Evolutionary conservation across 2,888 invertebrate species (phyloP).

Genomic region (Eledone cirrhosa): DNA sequence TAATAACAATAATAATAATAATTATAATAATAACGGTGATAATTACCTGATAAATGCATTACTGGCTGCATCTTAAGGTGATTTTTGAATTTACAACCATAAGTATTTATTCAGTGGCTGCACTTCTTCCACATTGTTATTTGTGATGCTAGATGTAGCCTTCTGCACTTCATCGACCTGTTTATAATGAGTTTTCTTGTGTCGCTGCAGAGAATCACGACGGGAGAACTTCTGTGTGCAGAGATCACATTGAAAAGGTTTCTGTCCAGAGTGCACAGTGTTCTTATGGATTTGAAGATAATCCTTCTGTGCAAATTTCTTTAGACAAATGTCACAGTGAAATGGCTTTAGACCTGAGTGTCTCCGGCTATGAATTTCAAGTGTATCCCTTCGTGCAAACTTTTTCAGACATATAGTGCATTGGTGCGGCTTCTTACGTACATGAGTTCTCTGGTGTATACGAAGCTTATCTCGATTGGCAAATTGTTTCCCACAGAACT

Average conservation of each 20-base stretch:
- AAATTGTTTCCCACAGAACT: constrained; percentile 10
- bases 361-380: constrained; percentile 16
- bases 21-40: no score
- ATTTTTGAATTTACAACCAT: background rate
- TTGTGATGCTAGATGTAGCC: constrained; percentile 8
- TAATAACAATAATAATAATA: no score
- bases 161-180: constrained; percentile 23
- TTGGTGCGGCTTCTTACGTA: constrained; percentile 13
- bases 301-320: constrained; percentile 11
- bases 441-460: constrained; percentile 4
- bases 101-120: constrained; percentile 14
- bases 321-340: constrained; percentile 7
- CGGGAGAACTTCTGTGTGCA: constrained; percentile 25
- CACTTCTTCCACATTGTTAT: background rate
- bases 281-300: constrained; percentile 5
- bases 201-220: constrained; percentile 19
- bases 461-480: constrained; percentile 15
- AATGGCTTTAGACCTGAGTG: constrained; percentile 15
- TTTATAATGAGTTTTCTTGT: constrained; percentile 14
- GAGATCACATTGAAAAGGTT: constrained; percentile 16
- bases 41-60: no score
- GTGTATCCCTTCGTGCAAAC: constrained; percentile 16
- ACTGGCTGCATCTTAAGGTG: no score
- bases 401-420: constrained; percentile 8
- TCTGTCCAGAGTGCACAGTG: constrained; percentile 9